Percentiles rank a stretch among this genome's conserved stretches.
These are phyloP conservation scores for Rhagoletis zephyria DNA, from an alignment of 1,140 invertebrate species.

Conservation along the genomic window DNA sequence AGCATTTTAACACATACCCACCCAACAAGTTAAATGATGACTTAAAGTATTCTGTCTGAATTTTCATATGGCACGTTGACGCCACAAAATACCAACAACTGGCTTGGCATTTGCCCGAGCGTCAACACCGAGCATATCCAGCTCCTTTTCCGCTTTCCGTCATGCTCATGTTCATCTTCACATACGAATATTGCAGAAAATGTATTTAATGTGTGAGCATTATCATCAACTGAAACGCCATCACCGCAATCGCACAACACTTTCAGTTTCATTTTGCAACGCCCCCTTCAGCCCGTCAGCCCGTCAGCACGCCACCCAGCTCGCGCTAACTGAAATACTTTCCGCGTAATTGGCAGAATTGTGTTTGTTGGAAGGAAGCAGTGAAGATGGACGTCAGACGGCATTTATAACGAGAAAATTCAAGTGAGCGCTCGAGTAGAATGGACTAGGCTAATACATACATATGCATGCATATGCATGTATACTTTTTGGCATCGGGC, in stretches of 20 bases:
- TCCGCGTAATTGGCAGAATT: conserved; percentile 42
- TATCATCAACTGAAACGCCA: conserved; percentile 43
- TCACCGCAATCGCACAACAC: conserved; percentile 22
- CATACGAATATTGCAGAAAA: conserved; percentile 18
- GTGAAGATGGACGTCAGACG: neutral
- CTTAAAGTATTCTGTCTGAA: neutral
- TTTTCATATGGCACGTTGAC: neutral
- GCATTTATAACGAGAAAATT: conserved; percentile 15
- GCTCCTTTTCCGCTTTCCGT: neutral
- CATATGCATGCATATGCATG: neutral
- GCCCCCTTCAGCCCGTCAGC: neutral
- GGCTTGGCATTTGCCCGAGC: neutral
- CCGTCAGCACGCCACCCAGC: neutral
- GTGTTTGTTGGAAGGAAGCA: neutral
- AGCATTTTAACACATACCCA: neutral
- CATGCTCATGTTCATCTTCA: conserved; percentile 10
- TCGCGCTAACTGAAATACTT: conserved; percentile 24
- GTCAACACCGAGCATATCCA: neutral
- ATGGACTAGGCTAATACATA: neutral
- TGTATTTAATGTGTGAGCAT: conserved; percentile 33
- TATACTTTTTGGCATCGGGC: neutral
- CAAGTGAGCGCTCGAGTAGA: neutral
- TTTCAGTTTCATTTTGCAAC: neutral
- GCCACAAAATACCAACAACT: neutral
- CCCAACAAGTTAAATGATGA: neutral